Conservation (phyloP, 35 echinoderm and acorn worm species). For the Acanthaster planci region DNA sequence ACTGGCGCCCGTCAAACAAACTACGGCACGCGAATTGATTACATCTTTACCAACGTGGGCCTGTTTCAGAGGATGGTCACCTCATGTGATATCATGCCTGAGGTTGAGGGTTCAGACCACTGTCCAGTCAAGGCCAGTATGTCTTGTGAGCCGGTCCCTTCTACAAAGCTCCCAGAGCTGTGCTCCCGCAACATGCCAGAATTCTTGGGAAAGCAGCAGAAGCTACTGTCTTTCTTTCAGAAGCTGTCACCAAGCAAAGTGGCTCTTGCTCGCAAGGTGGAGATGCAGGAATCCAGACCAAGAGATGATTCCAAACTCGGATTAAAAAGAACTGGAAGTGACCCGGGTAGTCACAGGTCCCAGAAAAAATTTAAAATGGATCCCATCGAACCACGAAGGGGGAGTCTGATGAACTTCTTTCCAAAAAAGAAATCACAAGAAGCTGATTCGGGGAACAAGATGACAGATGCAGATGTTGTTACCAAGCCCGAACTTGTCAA, state of each 20-base stretch:
- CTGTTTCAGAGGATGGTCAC: conserved; percentile 67
- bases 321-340: background rate
- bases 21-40: conserved; percentile 97
- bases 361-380: conserved; percentile 53
- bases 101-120: conserved; percentile 95
- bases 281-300: background rate
- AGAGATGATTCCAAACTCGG: background rate
- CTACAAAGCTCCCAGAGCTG: conserved; percentile 61
- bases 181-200: conserved; percentile 96
- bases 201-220: conserved; percentile 86
- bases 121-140: conserved; percentile 89
- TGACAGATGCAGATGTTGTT: too few relatives aligned
- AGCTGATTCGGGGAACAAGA: background rate
- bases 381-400: background rate
- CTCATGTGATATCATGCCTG: conserved; percentile 83
- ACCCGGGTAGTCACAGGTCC: background rate
- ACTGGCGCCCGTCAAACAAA: conserved; percentile 87
- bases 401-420: conserved; percentile 51
- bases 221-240: conserved; percentile 82
- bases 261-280: conserved; percentile 3
- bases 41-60: conserved; percentile 73
- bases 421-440: conserved; percentile 15
- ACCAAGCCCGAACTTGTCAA: too few relatives aligned
- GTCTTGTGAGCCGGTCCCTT: conserved; percentile 30
- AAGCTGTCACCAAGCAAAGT: conserved; percentile 66